Evolutionary conservation across 2,888 invertebrate genomes (phyloP).

Genomic region (Siphonodentalium dalli): DNA sequence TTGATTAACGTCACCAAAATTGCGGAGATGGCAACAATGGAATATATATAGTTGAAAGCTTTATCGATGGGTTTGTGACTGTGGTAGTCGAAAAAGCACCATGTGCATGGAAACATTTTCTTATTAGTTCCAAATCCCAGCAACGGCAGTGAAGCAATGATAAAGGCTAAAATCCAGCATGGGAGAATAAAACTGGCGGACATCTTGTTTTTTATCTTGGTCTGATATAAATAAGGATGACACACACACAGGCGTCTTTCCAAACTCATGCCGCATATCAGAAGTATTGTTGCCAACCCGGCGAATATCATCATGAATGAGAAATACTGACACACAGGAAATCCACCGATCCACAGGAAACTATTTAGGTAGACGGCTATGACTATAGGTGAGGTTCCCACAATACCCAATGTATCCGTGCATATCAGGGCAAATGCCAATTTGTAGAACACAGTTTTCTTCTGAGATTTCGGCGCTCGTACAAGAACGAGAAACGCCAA

Average conservation of each 20-base stretch:
- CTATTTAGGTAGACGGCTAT: slow-evolving; percentile 52
- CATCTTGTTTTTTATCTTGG: slow-evolving; percentile 47
- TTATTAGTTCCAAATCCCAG: slow-evolving; percentile 59
- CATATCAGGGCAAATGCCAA: slow-evolving; percentile 60
- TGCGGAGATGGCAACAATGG: slow-evolving; percentile 46
- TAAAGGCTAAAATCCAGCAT: slow-evolving; percentile 49
- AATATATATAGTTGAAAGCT: slow-evolving; percentile 57
- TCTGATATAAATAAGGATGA: slow-evolving; percentile 59
- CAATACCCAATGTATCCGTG: slow-evolving; percentile 63
- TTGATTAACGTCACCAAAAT: slow-evolving; percentile 49
- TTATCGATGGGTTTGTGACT: slow-evolving; percentile 36
- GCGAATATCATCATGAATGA: slow-evolving; percentile 63
- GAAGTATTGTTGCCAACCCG: slow-evolving; percentile 58
- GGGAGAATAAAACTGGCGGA: slow-evolving; percentile 48
- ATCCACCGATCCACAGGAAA: slow-evolving; percentile 54
- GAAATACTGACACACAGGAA: slow-evolving; percentile 58
- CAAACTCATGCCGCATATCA: slow-evolving; percentile 64
- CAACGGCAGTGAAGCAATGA: slow-evolving; percentile 58
- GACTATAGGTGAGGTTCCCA: slow-evolving; percentile 55
- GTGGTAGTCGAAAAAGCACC: slow-evolving; percentile 64
- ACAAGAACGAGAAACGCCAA: slow-evolving; percentile 59
- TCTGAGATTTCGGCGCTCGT: slow-evolving; percentile 46
- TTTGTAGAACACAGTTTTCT: slow-evolving; percentile 61
- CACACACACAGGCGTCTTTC: slow-evolving; percentile 61
- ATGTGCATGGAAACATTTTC: slow-evolving; percentile 60